A percentile compares a stretch with the other conserved stretches of the same genome.
Conservation (phyloP, 2,113 vertebrate species). For the Scophthalmus maximus region DNA sequence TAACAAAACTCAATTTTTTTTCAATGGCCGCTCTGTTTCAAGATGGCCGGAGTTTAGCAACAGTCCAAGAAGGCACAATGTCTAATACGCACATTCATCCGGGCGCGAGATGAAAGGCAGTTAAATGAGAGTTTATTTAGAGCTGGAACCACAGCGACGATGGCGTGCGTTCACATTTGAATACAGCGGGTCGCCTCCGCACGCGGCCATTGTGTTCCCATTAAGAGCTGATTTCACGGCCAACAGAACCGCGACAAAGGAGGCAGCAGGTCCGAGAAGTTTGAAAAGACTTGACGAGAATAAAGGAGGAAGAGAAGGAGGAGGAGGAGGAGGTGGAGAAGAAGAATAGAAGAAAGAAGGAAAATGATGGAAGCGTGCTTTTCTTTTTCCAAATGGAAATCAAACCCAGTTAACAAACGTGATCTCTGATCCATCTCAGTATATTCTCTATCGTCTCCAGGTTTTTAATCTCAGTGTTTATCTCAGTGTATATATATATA, state of each 20-base stretch:
- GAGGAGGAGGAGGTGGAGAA: slow-evolving; percentile 6
- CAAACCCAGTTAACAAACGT: neutral
- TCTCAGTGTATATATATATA: neutral
- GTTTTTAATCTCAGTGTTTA: too few species aligned
- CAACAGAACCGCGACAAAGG: slow-evolving; percentile 71
- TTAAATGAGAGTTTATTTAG: slow-evolving; percentile 53
- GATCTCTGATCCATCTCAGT: neutral
- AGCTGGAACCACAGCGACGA: slow-evolving; percentile 43
- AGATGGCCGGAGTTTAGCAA: neutral
- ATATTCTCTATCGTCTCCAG: too few species aligned
- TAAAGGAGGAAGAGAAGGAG: slow-evolving; percentile 50
- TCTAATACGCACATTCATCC: slow-evolving; percentile 6
- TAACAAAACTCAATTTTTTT: neutral
- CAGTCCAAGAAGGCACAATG: neutral
- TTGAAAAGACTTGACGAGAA: slow-evolving; percentile 58
- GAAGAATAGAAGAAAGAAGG: slow-evolving; percentile 6
- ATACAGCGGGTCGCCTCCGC: slow-evolving; percentile 72
- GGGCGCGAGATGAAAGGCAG: slow-evolving; percentile 41
- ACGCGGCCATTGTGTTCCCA: slow-evolving; percentile 71
- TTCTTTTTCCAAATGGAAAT: neutral
- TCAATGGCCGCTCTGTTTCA: neutral
- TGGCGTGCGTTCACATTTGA: slow-evolving; percentile 67
- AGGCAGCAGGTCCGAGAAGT: slow-evolving; percentile 75
- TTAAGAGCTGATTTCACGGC: slow-evolving; percentile 74
- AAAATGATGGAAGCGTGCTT: slow-evolving; percentile 24